Base-by-base conservation (phyloP, 2,113 vertebrate genomes). In the Mirza zaza region DNA sequence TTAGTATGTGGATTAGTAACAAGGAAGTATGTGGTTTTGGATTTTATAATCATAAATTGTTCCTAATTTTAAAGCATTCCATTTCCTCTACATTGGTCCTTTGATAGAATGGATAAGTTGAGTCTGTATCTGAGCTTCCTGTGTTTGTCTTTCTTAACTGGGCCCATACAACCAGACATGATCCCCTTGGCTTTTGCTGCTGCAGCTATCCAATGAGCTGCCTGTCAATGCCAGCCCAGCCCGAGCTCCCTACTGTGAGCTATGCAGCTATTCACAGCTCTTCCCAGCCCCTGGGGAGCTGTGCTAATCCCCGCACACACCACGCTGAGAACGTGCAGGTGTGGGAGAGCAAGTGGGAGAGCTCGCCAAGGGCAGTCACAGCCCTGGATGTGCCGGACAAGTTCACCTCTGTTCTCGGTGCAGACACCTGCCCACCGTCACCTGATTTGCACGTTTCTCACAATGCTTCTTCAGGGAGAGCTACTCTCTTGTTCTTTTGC, bases 171-270 rank as follows among this genome's bases (percentile, higher is more conserved):
- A 94, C 87, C 83, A 86, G 36, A 61, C 42, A 27, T 93, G 94
- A 63, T 85, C 61, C 42, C 82, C 83, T 2, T 34, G 79, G 55
- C 86, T 84, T 94, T 96, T 97, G 45, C 91, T 97, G 45, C 91
- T 91, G 91, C 71, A 70, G 59, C 82, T 91, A 5, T 77, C 45
- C 8, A 2, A 20, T 1, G 75, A 2, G 15, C 42, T 15, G 42
- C 25, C 23, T 25, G 42, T 23, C 25, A 75, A 8, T 13, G 4
- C 10, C 61, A 34, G 63, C 63, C 63, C 0, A 1, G 61, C 13
- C 83, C 36, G 93, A 10, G 96, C 85, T 95, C 88, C 94, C 90
- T 97, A 65, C 97, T 94, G 59, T 82, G 92, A 55, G 88, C 80
- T 95, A 29, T 79, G 68, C 86, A 77, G 88, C 80, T 95, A 27